Evolutionary conservation across 2,113 vertebrate genomes (phyloP), one percentile per base, ranked within the genome.

Genomic region (Platysteira castanea): DNA sequence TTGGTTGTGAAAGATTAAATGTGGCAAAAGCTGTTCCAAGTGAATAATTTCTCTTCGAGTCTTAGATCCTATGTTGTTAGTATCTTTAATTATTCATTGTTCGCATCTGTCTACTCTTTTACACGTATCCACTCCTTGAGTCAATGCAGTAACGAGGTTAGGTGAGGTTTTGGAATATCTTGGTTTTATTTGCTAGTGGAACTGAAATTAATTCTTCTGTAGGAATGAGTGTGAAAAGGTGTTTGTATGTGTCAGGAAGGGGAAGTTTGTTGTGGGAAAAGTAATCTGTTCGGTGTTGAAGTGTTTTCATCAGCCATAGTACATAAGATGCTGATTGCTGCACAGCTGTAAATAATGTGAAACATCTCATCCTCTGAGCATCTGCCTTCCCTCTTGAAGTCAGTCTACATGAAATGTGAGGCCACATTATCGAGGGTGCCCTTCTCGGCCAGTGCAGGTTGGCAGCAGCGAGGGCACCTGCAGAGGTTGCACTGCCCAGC

Each of bases 71-170:
- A 64, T 81, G 59, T 76, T 93, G 49, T 4, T 78, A 86, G 74
- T 71, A 65, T 61, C 91, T 93, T 94, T 87, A 90, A 78, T 96
- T 96, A 94, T 82, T 84, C 65, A 63, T 87, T 63, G 56, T 78
- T 74, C 37, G n/a, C 37, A 15, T 88, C 52, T 90, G 35, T 67
- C 60, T 74, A 1, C 37, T 60, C 44, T 37, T 63, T 93, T 93
- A 16, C 3, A 4, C 1, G 0, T 64, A 61, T 35, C 73, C 31
- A 27, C 18, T 86, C 52, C 39, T 60, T 35, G 47, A 64, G 44
- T 83, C 56, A 21, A 13, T 1, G 4, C 30, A 17, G 12, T 52
- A 37, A 37, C 0, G 0, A 81, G 16, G 13, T 54, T 24, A 31
- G 13, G 27, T 73, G 53, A n/a, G 47, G 46, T 76, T 93, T 75